Base-by-base conservation (phyloP, 2,797 vertebrate genomes). In the Neoniphon sammara region DNA sequence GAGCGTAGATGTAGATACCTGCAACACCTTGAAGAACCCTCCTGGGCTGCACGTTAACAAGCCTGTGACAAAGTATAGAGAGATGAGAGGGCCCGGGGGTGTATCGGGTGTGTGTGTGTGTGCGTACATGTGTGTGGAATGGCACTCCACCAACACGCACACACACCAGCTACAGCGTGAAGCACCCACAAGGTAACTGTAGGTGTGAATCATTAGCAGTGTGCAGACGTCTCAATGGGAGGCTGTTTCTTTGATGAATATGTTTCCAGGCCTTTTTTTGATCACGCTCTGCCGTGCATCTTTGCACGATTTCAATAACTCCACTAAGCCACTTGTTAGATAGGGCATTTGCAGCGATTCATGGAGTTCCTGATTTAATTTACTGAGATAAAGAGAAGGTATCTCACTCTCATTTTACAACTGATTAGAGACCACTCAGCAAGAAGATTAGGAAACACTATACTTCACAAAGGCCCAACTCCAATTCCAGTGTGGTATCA, bases 1-100 rank as follows among this genome's bases (percentile, higher is more conserved):
- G 66, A 82, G 42, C 47, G 77, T 71, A 62, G 66, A 60, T 81
- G 64, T 66, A 66, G 75, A 81, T 74, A 57, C 73, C 70, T 57
- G 66, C 17, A 4, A 68, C 64, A 85, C 84, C 65, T 83, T 85
- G 73, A 86, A 87, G 75, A 87, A 83, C 78, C 61, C 80, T 78
- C 80, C 55, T 25, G 72, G 77, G 76, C 67, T 70, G 66, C 47
- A 17, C 34, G 18, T 73, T 91, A 93, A 93, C 89, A 87, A 91
- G 84, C 83, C 80, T 77, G 82, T 77, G 36, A 49, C n/a, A 78
- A 87, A 77, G 64, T 62, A 75, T 11, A 82, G 12, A 64, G 64
- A 80, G 71, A 76, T 70, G 72, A 66, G 39, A 54, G 76, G 27
- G 73, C 20, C 34, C 12, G 46, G 66, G 20, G 73, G 56, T 75